phyloP scores from a whole-genome alignment of 2,888 invertebrate genomes.

The Anticlea derivata region DNA sequence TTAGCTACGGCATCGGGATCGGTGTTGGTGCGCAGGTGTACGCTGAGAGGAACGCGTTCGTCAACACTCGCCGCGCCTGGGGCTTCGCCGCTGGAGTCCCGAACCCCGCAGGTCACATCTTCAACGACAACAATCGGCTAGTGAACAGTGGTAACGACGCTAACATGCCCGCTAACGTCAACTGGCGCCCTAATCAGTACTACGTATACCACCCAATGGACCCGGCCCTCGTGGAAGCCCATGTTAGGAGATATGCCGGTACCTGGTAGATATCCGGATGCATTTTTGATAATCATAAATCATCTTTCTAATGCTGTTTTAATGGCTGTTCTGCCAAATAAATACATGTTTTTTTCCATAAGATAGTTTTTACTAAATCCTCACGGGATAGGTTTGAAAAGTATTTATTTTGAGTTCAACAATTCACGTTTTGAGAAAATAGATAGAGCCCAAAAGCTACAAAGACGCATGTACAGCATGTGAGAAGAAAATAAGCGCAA shows the following conservation, averaged over 20 bases:
- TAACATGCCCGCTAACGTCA: neutral
- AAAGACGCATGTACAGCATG: no score
- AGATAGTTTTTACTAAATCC: no score
- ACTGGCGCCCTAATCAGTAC: neutral
- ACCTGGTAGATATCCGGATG: no score
- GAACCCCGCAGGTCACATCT: conserved; percentile 4
- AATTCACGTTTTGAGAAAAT: no score
- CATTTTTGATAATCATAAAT: no score
- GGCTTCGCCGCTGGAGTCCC: conserved; percentile 10
- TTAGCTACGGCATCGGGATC: conserved; percentile 20
- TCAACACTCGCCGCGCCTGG: conserved; percentile 26
- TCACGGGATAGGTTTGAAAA: no score
- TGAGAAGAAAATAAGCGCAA: no score
- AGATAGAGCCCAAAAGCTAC: no score
- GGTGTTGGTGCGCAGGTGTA: conserved; percentile 19
- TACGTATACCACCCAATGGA: conserved; percentile 1
- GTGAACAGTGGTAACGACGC: neutral
- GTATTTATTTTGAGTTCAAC: no score
- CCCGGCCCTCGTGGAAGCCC: neutral
- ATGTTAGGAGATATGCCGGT: conserved; percentile 20
- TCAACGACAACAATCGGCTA: neutral
- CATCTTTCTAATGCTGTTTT: no score
- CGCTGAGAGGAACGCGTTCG: conserved; percentile 26
- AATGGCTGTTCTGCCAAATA: no score
- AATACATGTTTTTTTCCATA: no score